phyloP scores from a whole-genome alignment of 2,888 invertebrate genomes.

The Tenthredo notha region DNA sequence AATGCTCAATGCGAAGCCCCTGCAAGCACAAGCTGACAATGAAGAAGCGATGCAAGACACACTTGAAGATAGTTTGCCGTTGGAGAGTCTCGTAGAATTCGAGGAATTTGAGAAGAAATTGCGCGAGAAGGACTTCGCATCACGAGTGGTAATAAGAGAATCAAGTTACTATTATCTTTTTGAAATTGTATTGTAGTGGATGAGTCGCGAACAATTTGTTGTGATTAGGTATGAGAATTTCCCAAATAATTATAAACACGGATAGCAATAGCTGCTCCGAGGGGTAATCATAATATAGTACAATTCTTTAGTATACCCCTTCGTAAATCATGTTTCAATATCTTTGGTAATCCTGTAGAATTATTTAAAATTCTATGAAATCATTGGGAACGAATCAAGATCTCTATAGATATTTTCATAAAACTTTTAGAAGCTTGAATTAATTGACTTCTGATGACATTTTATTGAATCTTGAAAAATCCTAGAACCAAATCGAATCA shows the following conservation, averaged over 20 bases:
- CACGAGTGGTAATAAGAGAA: slow-evolving; percentile 34
- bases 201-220: not conserved
- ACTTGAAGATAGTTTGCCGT: slow-evolving; percentile 11
- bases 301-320: slow-evolving; percentile 2
- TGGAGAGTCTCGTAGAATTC: slow-evolving; percentile 14
- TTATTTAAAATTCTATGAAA: not conserved
- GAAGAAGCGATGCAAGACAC: not conserved
- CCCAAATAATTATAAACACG: not conserved
- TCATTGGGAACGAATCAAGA: too few relatives aligned
- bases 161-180: slow-evolving; percentile 6
- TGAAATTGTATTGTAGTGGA: not conserved
- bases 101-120: slow-evolving; percentile 19
- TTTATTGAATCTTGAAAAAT: too few relatives aligned
- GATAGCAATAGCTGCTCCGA: slow-evolving; percentile 1
- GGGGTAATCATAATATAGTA: not conserved
- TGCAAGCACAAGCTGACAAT: not conserved
- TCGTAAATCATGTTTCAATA: not conserved
- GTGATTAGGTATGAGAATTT: not conserved
- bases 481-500: too few relatives aligned
- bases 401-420: too few relatives aligned
- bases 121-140: slow-evolving; percentile 22
- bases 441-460: too few relatives aligned
- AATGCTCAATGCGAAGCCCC: not conserved
- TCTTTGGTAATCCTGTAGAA: not conserved
- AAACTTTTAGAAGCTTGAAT: too few relatives aligned